Evolutionary conservation across 2,888 invertebrate species (phyloP).

Genomic region (Tinea trinotella): DNA sequence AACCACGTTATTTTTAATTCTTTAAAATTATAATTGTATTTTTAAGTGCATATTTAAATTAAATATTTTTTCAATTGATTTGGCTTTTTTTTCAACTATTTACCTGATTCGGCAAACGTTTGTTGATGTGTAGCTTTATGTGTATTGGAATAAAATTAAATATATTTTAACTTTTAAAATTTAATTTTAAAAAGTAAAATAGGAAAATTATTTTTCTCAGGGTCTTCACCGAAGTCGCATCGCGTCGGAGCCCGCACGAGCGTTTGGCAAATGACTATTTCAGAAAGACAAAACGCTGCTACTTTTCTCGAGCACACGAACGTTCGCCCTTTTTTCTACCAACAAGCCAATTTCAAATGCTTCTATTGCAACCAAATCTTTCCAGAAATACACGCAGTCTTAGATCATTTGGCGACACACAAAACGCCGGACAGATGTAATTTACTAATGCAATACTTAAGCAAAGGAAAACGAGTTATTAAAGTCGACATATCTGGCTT

Average conservation of each 20-base stretch:
- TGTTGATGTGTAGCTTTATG: too few relatives aligned
- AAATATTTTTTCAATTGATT: too few relatives aligned
- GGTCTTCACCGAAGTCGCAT: conserved; percentile 29
- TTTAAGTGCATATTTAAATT: too few relatives aligned
- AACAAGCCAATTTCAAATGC: conserved; percentile 62
- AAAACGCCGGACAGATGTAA: conserved; percentile 39
- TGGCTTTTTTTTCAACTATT: too few relatives aligned
- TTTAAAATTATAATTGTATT: too few relatives aligned
- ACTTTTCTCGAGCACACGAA: conserved; percentile 53
- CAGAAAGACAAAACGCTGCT: conserved; percentile 58
- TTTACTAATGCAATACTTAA: conserved; percentile 48
- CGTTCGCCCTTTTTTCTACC: conserved; percentile 56
- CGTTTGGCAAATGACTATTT: conserved; percentile 63
- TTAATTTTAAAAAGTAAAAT: neutral
- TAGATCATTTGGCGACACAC: conserved; percentile 44
- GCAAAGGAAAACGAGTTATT: conserved; percentile 57
- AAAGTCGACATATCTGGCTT: conserved; percentile 59
- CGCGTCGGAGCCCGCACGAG: conserved; percentile 47
- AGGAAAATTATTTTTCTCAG: conserved; percentile 30
- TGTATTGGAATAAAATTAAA: too few relatives aligned
- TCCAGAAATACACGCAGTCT: conserved; percentile 49
- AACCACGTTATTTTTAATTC: too few relatives aligned
- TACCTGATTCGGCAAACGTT: too few relatives aligned
- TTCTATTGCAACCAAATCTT: conserved; percentile 59
- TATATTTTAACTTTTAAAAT: too few relatives aligned